Conservation (phyloP, 1,140 invertebrate species). For the Andricus grossulariae region DNA sequence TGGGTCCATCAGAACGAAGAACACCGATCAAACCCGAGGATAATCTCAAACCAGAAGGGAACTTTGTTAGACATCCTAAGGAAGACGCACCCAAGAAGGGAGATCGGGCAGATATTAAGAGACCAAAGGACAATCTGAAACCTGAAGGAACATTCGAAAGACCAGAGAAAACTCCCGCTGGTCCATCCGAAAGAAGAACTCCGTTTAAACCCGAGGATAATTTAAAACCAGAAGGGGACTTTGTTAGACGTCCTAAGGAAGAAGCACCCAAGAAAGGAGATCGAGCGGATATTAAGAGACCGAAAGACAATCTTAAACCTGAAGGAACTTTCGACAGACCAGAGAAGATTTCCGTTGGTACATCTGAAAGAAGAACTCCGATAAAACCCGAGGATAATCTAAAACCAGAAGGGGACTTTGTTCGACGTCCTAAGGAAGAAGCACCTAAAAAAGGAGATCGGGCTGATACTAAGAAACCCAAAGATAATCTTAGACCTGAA, state of each 20-base stretch:
- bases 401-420: constrained; percentile 75
- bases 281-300: constrained; percentile 65
- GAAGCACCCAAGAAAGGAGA: constrained; percentile 74
- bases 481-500: constrained; percentile 77
- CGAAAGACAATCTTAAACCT: constrained; percentile 77
- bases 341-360: constrained; percentile 65
- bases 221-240: constrained; percentile 75
- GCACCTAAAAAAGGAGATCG: constrained; percentile 75
- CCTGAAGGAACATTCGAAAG: constrained; percentile 81
- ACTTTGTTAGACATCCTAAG: constrained; percentile 71
- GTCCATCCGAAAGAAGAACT: constrained; percentile 72
- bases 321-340: constrained; percentile 80
- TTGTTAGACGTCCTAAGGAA: constrained; percentile 74
- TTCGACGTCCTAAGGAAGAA: constrained; percentile 73
- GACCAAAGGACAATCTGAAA: constrained; percentile 76
- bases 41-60: constrained; percentile 76
- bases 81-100: constrained; percentile 75
- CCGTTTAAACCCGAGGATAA: constrained; percentile 73
- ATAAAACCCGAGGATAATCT: constrained; percentile 74
- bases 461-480: constrained; percentile 64
- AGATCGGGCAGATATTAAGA: constrained; percentile 71
- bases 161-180: constrained; percentile 62
- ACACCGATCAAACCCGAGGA: constrained; percentile 69
- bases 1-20: constrained; percentile 74
- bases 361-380: constrained; percentile 71